phyloP scores from a whole-genome alignment of 2,888 invertebrate species.

The Aplocera efformata region DNA sequence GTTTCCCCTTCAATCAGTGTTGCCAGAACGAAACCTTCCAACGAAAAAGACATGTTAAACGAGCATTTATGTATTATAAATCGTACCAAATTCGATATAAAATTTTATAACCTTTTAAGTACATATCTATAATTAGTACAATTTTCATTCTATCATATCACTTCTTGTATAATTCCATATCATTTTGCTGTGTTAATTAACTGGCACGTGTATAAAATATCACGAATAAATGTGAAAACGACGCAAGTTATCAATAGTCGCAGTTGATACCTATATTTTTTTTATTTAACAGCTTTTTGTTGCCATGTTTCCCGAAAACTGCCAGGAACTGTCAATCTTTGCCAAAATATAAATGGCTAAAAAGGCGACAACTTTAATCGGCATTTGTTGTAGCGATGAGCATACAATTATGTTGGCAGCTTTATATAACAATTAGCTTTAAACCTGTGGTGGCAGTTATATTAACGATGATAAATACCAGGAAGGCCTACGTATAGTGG shows the following conservation, averaged over 20 bases:
- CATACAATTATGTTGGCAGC: constrained; percentile 43
- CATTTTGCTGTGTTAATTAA: constrained; percentile 68
- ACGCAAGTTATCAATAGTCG: constrained; percentile 28
- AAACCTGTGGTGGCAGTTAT: constrained; percentile 41
- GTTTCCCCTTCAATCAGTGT: constrained; percentile 49
- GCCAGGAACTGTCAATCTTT: constrained; percentile 13
- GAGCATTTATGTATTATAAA: constrained; percentile 70
- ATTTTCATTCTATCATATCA: constrained; percentile 76
- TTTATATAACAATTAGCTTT: constrained; percentile 54
- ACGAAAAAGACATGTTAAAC: constrained; percentile 73
- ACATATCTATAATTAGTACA: constrained; percentile 77
- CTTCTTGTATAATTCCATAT: constrained; percentile 78
- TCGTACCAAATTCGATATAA: constrained; percentile 69
- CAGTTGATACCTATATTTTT: constrained; percentile 27
- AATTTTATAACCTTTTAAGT: constrained; percentile 67
- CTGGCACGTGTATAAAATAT: constrained; percentile 62
- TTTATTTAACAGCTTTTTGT: constrained; percentile 36
- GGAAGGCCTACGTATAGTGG: constrained; percentile 67
- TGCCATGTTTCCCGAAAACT: constrained; percentile 30
- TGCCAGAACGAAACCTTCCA: constrained; percentile 60
- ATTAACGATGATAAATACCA: constrained; percentile 30
- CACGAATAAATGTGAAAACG: constrained; percentile 45
- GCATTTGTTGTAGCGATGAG: constrained; percentile 40
- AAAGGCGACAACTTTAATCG: constrained; percentile 31
- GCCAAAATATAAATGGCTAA: constrained; percentile 5